Conservation (phyloP, 2,888 invertebrate species). For the Cremastobaeus sp. region DNA sequence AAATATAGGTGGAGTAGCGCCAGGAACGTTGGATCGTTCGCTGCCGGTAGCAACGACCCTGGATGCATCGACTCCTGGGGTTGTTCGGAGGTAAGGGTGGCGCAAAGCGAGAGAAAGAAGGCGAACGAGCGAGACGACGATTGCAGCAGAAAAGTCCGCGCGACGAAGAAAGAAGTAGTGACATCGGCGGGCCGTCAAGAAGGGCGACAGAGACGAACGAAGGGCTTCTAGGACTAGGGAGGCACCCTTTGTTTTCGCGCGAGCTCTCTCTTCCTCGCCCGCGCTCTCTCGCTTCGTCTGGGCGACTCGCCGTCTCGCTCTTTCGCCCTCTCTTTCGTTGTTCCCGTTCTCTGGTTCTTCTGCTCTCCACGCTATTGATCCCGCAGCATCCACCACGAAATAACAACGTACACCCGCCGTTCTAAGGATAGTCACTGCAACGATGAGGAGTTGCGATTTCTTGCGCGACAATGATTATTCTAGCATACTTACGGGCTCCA, state of each 20-base stretch:
- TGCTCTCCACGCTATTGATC: conserved; percentile 77
- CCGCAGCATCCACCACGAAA: conserved; percentile 78
- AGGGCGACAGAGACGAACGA: conserved; percentile 46
- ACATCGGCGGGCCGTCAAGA: conserved; percentile 7
- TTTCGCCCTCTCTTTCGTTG: conserved; percentile 63
- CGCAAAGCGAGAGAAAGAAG: conserved; percentile 61
- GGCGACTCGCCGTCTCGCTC: conserved; percentile 53
- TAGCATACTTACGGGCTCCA: background rate
- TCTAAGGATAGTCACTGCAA: conserved; percentile 61
- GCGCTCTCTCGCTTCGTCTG: conserved; percentile 57
- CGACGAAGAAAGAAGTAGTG: conserved; percentile 24
- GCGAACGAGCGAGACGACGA: conserved; percentile 53
- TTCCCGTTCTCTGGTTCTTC: conserved; percentile 68
- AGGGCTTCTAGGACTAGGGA: conserved; percentile 67
- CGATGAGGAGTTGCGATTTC: conserved; percentile 54
- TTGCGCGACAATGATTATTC: conserved; percentile 33
- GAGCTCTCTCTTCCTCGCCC: conserved; percentile 63
- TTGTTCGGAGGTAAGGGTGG: conserved; percentile 73
- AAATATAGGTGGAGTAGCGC: conserved; percentile 61
- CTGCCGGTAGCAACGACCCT: conserved; percentile 78
- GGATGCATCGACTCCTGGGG: conserved; percentile 78
- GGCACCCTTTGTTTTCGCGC: conserved; percentile 69
- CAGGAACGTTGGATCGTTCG: conserved; percentile 76
- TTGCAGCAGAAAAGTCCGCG: conserved; percentile 35
- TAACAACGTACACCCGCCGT: conserved; percentile 74